Evolutionary conservation across 2,888 invertebrate species (phyloP), one percentile per base, ranked within the genome.

Genomic region (Tipula lateralis): DNA sequence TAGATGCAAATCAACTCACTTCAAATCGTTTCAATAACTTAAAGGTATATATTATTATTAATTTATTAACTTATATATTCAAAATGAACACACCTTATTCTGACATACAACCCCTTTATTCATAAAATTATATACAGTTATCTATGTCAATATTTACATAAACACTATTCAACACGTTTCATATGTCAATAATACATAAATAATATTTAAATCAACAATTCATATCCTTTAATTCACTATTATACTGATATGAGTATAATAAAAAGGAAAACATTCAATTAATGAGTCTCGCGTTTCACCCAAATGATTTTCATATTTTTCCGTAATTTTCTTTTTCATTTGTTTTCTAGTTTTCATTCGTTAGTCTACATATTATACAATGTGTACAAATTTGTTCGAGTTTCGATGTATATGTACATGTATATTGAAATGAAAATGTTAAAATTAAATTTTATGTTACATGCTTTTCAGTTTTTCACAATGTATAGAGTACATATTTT

Each of bases 241-340:
- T 50, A 66, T 66, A 24, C 2, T 19, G 12, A 19, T 6, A 66
- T 12, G 66, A 66, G n/a, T 3, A 66, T 24, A 66, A 24, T n/a
- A 39, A 66, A 66, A 66, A 66, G 66, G 66, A 66, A n/a, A 66
- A 66, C 12, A 66, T 66, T 24, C 66, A 66, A 66, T 66, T 66
- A 66, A 66, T 66, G 16, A 44, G 66, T 66, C 66, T 66, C 66
- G 66, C 66, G 9, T 66, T 24, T 66, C 66, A 66, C 66, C 66
- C 66, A 66, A 66, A 66, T 66, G 66, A 66, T 66, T 66, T 66
- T 66, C 66, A 66, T 66, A 66, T 66, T 66, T 66, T 66, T 66
- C 24, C 66, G 24, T 19, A 24, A 24, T 24, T 66, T 66, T 7
- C 44, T 50, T 16, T 50, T 50, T 3, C 19, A 50, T 16, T 7